Evolutionary conservation across 2,797 vertebrate genomes (phyloP).

Genomic region (Pseudotriccus pelzelni): DNA sequence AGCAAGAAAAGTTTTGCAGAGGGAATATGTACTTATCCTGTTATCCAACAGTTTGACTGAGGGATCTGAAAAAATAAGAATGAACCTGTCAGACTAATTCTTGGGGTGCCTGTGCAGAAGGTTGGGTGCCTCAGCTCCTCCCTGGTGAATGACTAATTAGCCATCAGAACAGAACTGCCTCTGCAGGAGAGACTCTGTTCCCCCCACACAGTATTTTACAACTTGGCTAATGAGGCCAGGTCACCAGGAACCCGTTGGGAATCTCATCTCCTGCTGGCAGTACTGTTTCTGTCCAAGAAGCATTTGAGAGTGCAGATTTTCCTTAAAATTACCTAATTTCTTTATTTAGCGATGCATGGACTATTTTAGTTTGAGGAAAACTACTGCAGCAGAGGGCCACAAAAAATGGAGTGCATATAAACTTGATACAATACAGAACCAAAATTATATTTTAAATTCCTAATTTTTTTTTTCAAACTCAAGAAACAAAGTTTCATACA

Average conservation of each 20-base stretch:
- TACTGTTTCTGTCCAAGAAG: not conserved
- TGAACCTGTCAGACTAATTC: not conserved
- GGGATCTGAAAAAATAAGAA: not conserved
- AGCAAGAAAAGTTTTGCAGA: not conserved
- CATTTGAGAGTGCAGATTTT: not conserved
- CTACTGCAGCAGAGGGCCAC: not conserved
- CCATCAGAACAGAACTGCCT: not conserved
- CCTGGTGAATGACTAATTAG: not conserved
- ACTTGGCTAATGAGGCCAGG: constrained; percentile 13
- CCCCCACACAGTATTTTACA: not conserved
- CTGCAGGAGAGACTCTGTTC: not conserved
- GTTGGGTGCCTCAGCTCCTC: not conserved
- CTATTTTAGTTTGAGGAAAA: not conserved
- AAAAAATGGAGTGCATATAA: not conserved
- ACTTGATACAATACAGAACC: not conserved
- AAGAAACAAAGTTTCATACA: not conserved
- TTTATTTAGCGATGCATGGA: not conserved
- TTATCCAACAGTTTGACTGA: not conserved
- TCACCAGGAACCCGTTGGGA: not conserved
- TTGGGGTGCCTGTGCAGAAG: not conserved
- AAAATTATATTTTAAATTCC: not conserved
- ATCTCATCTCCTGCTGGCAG: not conserved
- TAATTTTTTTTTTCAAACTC: not conserved
- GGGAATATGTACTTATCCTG: not conserved
- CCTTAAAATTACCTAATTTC: not conserved